Percentiles rank a stretch among this genome's conserved stretches.
phyloP scores from a whole-genome alignment of 2,888 invertebrate species.

The Germaria angustata region DNA sequence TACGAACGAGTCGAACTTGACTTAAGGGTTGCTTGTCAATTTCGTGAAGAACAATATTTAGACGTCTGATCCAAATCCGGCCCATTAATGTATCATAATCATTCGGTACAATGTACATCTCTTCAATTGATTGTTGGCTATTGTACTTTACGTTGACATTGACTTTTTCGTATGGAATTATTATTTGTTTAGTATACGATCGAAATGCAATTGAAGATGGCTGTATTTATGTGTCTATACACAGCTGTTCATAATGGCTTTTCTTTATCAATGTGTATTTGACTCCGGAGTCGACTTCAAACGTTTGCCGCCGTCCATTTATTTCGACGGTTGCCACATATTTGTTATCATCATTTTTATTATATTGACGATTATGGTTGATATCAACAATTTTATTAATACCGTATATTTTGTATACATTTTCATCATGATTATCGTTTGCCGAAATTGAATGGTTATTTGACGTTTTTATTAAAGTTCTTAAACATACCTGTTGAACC shows the following conservation, averaged over 20 bases:
- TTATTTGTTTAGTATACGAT: conserved; percentile 34
- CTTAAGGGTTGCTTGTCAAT: background rate
- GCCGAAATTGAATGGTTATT: too few species aligned
- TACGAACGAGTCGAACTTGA: background rate
- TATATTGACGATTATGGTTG: background rate
- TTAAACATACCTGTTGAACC: conserved; percentile 4
- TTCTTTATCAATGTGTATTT: conserved; percentile 16
- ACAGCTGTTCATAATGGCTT: background rate
- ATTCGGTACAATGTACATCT: conserved; percentile 41
- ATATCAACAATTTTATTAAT: background rate
- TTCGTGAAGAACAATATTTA: conserved; percentile 25
- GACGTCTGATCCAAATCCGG: conserved; percentile 21
- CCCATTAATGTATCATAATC: conserved; percentile 44
- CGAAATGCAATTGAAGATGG: conserved; percentile 27
- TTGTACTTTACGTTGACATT: conserved; percentile 31
- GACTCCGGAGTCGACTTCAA: conserved; percentile 39
- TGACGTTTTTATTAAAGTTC: background rate
- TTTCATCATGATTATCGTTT: background rate
- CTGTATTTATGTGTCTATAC: conserved; percentile 10
- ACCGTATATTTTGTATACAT: background rate
- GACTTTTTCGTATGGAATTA: conserved; percentile 13
- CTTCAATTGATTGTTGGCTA: conserved; percentile 4
- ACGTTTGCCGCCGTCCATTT: conserved; percentile 31
- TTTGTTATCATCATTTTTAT: background rate
- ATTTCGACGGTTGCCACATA: conserved; percentile 17